Base-by-base conservation (phyloP, 1,140 invertebrate genomes). In the Achroia grisella region DNA sequence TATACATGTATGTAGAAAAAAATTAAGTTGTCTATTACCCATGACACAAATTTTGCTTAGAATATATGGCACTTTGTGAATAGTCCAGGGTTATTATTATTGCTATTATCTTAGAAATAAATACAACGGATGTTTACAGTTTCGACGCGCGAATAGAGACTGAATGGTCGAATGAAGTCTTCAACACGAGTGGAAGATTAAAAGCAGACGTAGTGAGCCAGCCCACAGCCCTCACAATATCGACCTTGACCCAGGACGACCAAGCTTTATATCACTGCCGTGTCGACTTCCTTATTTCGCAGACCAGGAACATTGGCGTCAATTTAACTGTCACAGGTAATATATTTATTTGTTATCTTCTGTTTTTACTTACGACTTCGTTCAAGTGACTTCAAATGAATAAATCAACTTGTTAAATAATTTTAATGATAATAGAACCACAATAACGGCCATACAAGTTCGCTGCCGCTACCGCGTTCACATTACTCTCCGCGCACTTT, bases 311-410 rank as follows among this genome's bases (percentile, higher is more conserved):
- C 68, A 89, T 89, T 39, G 89, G 90, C 31, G 90, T 94, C 57
- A 92, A 93, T 73, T 76, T 95, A 12, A 91, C 90, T 46, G 89
- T 94, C 44, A 90, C 93, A 52, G 91, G 93, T 94, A 86, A 91
- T 91, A 41, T 17, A n/a, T 37, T 17, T n/a, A 17, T 6, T 23
- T 17, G 8, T 15, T 36, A 14, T 13, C 11, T 32, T 9, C 5
- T n/a, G n/a, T n/a, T n/a, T n/a, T n/a, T n/a, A n/a, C n/a, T n/a
- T n/a, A n/a, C n/a, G n/a, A n/a, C n/a, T n/a, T n/a, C n/a, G n/a
- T n/a, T n/a, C n/a, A n/a, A n/a, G n/a, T n/a, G n/a, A n/a, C n/a
- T n/a, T n/a, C n/a, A n/a, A n/a, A n/a, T n/a, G n/a, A n/a, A n/a
- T n/a, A n/a, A n/a, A n/a, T n/a, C n/a, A n/a, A n/a, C n/a, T n/a